phyloP scores from a whole-genome alignment of 2,888 invertebrate species.

The Trichogramma evanescens region DNA sequence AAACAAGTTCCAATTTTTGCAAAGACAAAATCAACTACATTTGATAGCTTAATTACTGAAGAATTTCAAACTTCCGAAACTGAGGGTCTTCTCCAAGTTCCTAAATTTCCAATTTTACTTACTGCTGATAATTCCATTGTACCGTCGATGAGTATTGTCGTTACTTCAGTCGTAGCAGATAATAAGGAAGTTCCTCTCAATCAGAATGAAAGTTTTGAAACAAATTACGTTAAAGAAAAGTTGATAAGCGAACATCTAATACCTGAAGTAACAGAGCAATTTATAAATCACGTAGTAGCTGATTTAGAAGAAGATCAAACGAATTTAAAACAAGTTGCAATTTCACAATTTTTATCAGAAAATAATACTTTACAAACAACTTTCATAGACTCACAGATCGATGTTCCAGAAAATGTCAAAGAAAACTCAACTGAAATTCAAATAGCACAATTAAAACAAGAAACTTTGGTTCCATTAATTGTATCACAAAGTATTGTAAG shows the following conservation, averaged over 20 bases:
- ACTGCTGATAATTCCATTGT: constrained; percentile 35
- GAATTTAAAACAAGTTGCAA: constrained; percentile 28
- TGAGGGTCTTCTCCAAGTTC: constrained; percentile 47
- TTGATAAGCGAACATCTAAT: constrained; percentile 32
- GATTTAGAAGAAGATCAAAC: constrained; percentile 33
- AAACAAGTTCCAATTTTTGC: constrained; percentile 46
- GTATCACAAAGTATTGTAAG: constrained; percentile 49
- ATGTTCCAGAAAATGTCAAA: constrained; percentile 30
- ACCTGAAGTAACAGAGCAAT: constrained; percentile 40
- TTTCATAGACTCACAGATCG: constrained; percentile 39
- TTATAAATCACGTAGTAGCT: constrained; percentile 42
- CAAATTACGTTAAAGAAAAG: constrained; percentile 31
- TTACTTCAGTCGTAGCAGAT: constrained; percentile 40
- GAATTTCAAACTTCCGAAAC: constrained; percentile 55
- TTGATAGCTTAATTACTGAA: constrained; percentile 52
- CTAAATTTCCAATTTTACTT: constrained; percentile 42
- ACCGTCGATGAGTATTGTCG: constrained; percentile 38
- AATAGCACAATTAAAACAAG: constrained; percentile 47
- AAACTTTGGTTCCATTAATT: constrained; percentile 52
- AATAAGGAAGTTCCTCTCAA: constrained; percentile 50
- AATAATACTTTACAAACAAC: constrained; percentile 34
- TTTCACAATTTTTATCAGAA: constrained; percentile 35
- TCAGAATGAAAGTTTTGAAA: constrained; percentile 42
- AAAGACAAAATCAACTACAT: constrained; percentile 50
- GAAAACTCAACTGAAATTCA: constrained; percentile 35